Conservation (phyloP, 1,140 invertebrate species). For the Danaus melanippus region DNA sequence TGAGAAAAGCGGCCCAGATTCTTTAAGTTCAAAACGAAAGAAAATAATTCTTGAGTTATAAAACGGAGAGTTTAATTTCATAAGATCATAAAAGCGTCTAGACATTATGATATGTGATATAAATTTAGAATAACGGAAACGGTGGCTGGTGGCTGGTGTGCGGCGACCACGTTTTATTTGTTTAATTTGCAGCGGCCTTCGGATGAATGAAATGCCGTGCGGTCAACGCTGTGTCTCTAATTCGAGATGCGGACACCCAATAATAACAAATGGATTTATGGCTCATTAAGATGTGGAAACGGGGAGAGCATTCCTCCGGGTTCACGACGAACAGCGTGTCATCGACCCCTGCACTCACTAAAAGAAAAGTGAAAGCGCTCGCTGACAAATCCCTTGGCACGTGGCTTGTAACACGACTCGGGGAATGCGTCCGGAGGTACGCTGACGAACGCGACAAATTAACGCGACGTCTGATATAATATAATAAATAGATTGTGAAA, state of each 20-base stretch:
- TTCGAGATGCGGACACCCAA: conserved; percentile 41
- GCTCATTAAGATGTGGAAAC: conserved; percentile 51
- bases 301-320: conserved; percentile 32
- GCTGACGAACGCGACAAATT: conserved; percentile 6
- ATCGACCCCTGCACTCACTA: conserved; percentile 34
- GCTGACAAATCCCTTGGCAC: conserved; percentile 47
- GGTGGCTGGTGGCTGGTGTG: conserved; percentile 20
- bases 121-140: conserved; percentile 64
- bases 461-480: background rate
- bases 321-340: conserved; percentile 36
- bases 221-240: conserved; percentile 48
- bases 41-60: conserved; percentile 5
- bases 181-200: conserved; percentile 50
- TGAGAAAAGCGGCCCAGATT: conserved; percentile 33
- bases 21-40: conserved; percentile 16
- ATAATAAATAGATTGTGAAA: too few relatives aligned
- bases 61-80: conserved; percentile 6
- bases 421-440: conserved; percentile 27
- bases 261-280: conserved; percentile 59
- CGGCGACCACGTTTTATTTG: conserved; percentile 31
- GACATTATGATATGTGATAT: conserved; percentile 39
- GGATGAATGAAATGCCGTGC: conserved; percentile 58
- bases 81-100: conserved; percentile 9
- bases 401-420: conserved; percentile 25
- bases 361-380: conserved; percentile 52